These are phyloP conservation scores for Mus musculus DNA, from an alignment of 2,113 vertebrate species.

Conservation along the genomic window DNA sequence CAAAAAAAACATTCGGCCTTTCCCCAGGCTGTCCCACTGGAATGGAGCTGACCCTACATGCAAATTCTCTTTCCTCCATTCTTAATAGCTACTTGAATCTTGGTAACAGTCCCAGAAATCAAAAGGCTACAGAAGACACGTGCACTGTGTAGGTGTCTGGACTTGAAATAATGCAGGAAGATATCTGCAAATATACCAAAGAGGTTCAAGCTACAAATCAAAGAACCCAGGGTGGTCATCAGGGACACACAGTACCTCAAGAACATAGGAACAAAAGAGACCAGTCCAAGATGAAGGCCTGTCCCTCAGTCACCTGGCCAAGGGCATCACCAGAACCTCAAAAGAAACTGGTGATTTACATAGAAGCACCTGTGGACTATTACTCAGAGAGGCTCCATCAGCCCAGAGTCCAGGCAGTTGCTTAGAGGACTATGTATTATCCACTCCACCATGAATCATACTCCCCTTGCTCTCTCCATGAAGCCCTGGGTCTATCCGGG, in stretches of 20 bases:
- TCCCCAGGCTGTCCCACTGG: neutral
- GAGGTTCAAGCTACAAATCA: neutral
- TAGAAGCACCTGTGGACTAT: neutral
- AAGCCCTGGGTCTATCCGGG: neutral
- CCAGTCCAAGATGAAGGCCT: neutral
- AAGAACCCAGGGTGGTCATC: neutral
- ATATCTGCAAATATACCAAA: neutral
- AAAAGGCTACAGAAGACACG: neutral
- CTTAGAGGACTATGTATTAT: neutral
- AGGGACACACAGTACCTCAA: neutral
- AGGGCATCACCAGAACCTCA: neutral
- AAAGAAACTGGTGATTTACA: neutral
- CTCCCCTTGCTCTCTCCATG: neutral
- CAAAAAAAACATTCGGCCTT: neutral
- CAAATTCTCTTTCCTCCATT: neutral
- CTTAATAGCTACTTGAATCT: neutral
- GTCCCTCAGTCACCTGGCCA: neutral
- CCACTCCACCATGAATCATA: neutral
- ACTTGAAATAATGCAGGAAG: neutral
- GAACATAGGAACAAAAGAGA: neutral
- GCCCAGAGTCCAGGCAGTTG: neutral
- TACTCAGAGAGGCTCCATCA: too few relatives aligned
- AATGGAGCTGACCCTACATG: neutral
- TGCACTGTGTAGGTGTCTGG: neutral
- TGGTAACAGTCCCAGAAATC: conserved; percentile 23